Conservation (phyloP, 1,140 invertebrate species). For the Argopecten irradians region DNA sequence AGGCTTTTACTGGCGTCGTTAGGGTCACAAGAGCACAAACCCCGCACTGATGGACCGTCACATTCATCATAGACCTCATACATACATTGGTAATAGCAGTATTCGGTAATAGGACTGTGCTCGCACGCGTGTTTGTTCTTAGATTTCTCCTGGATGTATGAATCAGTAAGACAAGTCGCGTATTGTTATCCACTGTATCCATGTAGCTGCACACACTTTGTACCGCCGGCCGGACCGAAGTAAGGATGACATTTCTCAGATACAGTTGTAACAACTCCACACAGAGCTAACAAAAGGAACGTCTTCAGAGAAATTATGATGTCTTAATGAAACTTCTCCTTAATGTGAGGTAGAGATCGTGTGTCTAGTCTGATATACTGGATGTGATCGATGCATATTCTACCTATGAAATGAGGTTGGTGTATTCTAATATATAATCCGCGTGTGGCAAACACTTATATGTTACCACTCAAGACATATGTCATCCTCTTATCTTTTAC, state of each 20-base stretch:
- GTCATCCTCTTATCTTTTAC: too few species aligned
- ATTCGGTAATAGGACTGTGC: neutral
- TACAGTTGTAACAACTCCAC: neutral
- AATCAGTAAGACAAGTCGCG: conserved; percentile 44
- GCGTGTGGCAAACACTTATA: too few species aligned
- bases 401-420: too few species aligned
- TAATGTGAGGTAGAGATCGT: too few species aligned
- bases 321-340: too few species aligned
- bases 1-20: neutral
- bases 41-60: neutral
- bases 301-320: neutral
- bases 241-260: neutral
- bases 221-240: neutral
- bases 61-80: conserved; percentile 26
- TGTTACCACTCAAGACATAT: too few species aligned
- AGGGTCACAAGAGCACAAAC: neutral
- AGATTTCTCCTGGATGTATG: conserved; percentile 45
- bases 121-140: neutral
- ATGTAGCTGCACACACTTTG: neutral
- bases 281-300: neutral
- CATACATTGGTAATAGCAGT: conserved; percentile 52
- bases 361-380: too few species aligned
- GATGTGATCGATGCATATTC: too few species aligned
- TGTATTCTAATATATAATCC: too few species aligned
- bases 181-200: conserved; percentile 32